A percentile compares a stretch with the other conserved stretches of the same genome.
Conservation (phyloP, 2,797 vertebrate species). For the Simalia tracyae region DNA sequence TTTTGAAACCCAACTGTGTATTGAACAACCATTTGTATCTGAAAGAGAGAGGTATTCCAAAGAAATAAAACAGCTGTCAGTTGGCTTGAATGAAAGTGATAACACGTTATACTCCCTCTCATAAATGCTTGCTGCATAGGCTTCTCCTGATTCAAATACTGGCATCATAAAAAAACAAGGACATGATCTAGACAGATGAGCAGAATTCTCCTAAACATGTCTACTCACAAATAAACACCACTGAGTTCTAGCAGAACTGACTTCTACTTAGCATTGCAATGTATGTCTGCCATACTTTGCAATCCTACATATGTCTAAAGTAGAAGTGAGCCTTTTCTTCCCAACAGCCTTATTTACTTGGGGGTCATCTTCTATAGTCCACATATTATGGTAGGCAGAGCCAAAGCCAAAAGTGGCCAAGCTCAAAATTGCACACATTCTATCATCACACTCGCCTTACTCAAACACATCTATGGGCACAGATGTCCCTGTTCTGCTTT, state of each 20-base stretch:
- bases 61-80: slow-evolving; percentile 32
- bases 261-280: not conserved
- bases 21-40: slow-evolving; percentile 87
- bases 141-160: not conserved
- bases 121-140: not conserved
- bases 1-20: slow-evolving; percentile 79
- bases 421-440: not conserved
- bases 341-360: not conserved
- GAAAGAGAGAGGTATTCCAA: slow-evolving; percentile 65
- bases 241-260: not conserved
- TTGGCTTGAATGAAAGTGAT: slow-evolving; percentile 24
- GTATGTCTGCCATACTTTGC: not conserved
- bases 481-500: not conserved
- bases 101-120: not conserved
- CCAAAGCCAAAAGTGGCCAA: not conserved
- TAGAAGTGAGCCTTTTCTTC: not conserved
- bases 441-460: not conserved
- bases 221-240: not conserved
- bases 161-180: not conserved
- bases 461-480: not conserved
- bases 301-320: not conserved
- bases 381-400: not conserved
- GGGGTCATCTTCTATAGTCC: not conserved
- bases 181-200: not conserved
- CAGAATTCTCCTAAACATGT: not conserved